These are phyloP conservation scores for Lates calcarifer DNA, from an alignment of 2,113 vertebrate genomes.

Conservation along the genomic window DNA sequence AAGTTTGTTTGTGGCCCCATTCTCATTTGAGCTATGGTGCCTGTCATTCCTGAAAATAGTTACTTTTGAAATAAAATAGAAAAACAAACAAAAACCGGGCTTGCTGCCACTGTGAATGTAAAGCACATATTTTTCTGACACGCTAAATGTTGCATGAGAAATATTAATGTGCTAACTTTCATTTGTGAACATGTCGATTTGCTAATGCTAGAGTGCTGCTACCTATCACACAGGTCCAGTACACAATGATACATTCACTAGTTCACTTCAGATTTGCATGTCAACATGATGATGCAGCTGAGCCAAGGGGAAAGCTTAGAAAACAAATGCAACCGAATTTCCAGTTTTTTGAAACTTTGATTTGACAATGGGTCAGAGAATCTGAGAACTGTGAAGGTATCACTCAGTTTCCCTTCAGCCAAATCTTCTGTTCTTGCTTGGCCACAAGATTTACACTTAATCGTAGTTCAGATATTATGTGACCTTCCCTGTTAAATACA, in stretches of 20 bases:
- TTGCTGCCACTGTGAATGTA: not conserved
- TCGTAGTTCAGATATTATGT: slow-evolving; percentile 39
- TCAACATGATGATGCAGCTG: not conserved
- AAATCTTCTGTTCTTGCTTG: not conserved
- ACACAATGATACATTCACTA: not conserved
- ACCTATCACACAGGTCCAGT: not conserved
- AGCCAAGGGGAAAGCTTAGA: not conserved
- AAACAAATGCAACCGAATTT: not conserved
- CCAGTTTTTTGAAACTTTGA: too few species aligned
- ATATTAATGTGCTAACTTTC: not conserved
- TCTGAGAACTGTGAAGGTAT: not conserved
- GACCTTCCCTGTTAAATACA: slow-evolving; percentile 32
- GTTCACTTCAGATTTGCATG: too few species aligned
- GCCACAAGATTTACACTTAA: not conserved
- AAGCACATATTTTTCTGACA: not conserved
- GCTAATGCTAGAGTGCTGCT: not conserved
- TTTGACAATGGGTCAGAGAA: not conserved
- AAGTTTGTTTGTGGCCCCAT: slow-evolving; percentile 4
- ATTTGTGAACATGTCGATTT: not conserved
- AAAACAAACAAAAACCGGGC: not conserved
- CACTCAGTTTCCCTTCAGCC: not conserved
- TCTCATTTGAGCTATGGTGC: slow-evolving; percentile 2
- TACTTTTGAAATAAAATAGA: not conserved
- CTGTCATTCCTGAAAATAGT: not conserved
- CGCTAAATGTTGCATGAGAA: not conserved